phyloP scores from a whole-genome alignment of 2,113 vertebrate genomes.

The Craseonycteris thonglongyai region DNA sequence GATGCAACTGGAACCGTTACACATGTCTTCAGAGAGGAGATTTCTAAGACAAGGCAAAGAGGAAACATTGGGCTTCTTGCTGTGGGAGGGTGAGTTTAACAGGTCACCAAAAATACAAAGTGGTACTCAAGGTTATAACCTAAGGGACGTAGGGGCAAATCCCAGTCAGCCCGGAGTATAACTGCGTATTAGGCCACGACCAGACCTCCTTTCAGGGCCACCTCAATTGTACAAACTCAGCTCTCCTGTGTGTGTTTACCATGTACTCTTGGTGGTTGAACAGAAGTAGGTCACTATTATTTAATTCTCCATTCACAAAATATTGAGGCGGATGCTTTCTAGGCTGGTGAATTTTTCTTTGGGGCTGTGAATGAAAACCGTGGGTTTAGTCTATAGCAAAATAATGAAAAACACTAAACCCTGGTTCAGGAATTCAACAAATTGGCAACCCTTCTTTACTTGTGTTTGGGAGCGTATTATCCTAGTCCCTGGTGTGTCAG shows the following conservation, averaged over 20 bases:
- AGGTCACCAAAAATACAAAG: not conserved
- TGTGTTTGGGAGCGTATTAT: conserved; percentile 56
- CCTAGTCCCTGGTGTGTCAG: conserved; percentile 63
- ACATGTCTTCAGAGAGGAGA: not conserved
- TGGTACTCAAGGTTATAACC: not conserved
- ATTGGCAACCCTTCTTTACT: conserved; percentile 22
- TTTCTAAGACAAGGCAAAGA: not conserved
- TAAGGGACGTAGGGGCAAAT: not conserved
- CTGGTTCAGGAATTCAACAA: conserved; percentile 53
- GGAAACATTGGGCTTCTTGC: not conserved
- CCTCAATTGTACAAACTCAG: not conserved
- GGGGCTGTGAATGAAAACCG: conserved; percentile 40
- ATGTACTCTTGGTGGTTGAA: not conserved
- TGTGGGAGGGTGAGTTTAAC: not conserved
- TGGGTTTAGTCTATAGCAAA: conserved; percentile 54
- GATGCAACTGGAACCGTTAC: no score
- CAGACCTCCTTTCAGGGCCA: not conserved
- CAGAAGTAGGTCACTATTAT: not conserved
- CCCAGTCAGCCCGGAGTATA: not conserved
- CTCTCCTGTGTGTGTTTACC: not conserved
- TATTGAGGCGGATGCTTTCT: conserved; percentile 58
- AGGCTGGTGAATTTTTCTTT: conserved; percentile 59
- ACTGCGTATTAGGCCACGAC: no score
- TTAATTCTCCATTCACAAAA: conserved; percentile 67
- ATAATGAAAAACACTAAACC: conserved; percentile 57